A percentile compares a stretch with the other conserved stretches of the same genome.
Evolutionary conservation across 2,888 invertebrate species (phyloP).

Genomic region (Melanostoma scalare): DNA sequence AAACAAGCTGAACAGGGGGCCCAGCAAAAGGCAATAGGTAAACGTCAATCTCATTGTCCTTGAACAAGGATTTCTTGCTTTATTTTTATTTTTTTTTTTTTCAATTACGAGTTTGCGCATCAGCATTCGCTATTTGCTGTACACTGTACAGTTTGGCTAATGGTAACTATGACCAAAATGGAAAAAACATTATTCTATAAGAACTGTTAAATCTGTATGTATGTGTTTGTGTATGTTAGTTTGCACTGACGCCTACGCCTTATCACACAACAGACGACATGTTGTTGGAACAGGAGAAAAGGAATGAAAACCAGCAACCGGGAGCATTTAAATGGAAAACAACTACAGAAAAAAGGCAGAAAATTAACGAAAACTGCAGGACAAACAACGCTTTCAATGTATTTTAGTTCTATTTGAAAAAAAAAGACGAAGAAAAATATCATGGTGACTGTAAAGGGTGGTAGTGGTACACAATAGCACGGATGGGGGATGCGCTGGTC

Average conservation of each 20-base stretch:
- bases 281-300: conserved; percentile 37
- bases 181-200: conserved; percentile 5
- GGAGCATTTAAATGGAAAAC: background rate
- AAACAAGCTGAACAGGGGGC: conserved; percentile 24
- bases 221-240: conserved; percentile 2
- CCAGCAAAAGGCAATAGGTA: conserved; percentile 27
- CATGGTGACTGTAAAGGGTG: conserved; percentile 27
- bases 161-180: background rate
- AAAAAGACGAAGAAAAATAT: background rate
- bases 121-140: background rate
- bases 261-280: conserved; percentile 50
- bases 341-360: background rate
- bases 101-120: conserved; percentile 62
- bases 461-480: conserved; percentile 6
- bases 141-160: conserved; percentile 30
- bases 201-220: conserved; percentile 1
- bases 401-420: conserved; percentile 63
- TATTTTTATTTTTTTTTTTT: conserved; percentile 5
- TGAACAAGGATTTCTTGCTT: conserved; percentile 46
- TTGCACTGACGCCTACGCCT: conserved; percentile 35
- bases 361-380: conserved; percentile 46
- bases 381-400: conserved; percentile 27
- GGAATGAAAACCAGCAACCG: background rate
- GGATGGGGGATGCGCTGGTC: background rate
- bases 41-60: conserved; percentile 64